Conservation (phyloP, 1,140 invertebrate genomes). For the Magallana gigas region DNA sequence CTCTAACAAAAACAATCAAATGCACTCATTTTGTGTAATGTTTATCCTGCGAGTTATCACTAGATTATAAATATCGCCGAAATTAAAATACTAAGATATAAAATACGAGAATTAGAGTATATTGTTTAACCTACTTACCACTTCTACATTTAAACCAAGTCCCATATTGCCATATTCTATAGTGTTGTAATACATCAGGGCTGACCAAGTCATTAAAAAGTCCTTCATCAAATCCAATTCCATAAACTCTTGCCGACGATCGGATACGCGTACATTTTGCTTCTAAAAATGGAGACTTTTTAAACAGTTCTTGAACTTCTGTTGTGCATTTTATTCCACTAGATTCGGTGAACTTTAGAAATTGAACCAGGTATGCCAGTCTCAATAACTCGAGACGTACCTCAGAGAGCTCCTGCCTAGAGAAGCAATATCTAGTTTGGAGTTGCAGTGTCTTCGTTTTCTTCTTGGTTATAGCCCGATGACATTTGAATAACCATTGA, state of each 20-base stretch:
- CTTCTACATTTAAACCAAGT: conserved; percentile 88
- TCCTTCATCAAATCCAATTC: neutral
- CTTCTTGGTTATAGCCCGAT: neutral
- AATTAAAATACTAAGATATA: neutral
- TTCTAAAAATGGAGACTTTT: neutral
- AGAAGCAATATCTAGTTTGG: neutral
- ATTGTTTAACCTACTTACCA: conserved; percentile 55
- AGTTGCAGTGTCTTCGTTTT: neutral
- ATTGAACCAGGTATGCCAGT: neutral
- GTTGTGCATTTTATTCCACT: conserved; percentile 21
- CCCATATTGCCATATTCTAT: conserved; percentile 81
- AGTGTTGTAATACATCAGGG: conserved; percentile 80
- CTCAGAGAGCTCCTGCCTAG: conserved; percentile 37
- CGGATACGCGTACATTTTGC: neutral
- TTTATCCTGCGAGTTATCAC: neutral
- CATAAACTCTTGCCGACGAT: conserved; percentile 1
- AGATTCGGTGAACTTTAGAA: neutral
- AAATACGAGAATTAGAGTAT: no score
- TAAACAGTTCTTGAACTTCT: neutral
- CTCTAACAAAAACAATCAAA: neutral
- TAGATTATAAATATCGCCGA: neutral
- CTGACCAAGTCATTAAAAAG: conserved; percentile 61
- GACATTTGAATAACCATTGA: neutral
- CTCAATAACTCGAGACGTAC: conserved; percentile 33
- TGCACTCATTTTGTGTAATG: neutral